phyloP scores from a whole-genome alignment of 2,113 vertebrate species.

The Oncorhynchus tshawytscha region DNA sequence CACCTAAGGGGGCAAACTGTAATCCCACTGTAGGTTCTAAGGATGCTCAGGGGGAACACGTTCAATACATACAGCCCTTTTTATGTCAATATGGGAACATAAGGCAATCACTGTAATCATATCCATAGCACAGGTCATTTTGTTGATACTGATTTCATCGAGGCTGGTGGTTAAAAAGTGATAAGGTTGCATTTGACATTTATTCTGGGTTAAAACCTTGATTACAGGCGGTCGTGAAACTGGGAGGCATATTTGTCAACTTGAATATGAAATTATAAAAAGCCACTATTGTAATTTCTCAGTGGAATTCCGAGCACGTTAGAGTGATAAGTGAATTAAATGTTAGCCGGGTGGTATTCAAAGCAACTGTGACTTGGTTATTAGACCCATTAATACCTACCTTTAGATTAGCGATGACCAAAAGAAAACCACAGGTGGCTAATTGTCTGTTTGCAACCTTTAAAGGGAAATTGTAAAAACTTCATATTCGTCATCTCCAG shows the following conservation, averaged over 20 bases:
- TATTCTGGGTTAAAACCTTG: constrained; percentile 37
- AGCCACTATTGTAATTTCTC: constrained; percentile 43
- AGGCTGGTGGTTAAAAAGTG: constrained; percentile 15
- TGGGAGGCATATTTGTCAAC: not conserved
- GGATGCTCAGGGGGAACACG: too few relatives aligned
- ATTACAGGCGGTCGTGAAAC: constrained; percentile 10
- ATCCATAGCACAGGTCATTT: not conserved
- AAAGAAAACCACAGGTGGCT: not conserved
- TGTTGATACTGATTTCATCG: constrained; percentile 15
- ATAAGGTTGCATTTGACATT: constrained; percentile 39
- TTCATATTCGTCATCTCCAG: too few relatives aligned
- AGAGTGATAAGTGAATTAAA: constrained; percentile 13
- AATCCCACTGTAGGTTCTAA: too few relatives aligned
- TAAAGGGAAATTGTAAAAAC: too few relatives aligned
- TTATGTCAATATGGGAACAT: too few relatives aligned
- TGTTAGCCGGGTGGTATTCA: constrained; percentile 6
- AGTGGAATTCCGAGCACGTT: constrained; percentile 23
- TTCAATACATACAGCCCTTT: too few relatives aligned
- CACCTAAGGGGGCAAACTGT: too few relatives aligned
- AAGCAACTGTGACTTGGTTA: not conserved
- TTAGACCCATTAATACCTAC: not conserved
- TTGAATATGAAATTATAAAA: constrained; percentile 45
- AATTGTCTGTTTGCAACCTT: not conserved
- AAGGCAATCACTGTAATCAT: too few relatives aligned
- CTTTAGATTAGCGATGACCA: not conserved